Evolutionary conservation across 2,797 vertebrate genomes (phyloP), one percentile per base, ranked within the genome.

Genomic region (Rhinichthys osculus): DNA sequence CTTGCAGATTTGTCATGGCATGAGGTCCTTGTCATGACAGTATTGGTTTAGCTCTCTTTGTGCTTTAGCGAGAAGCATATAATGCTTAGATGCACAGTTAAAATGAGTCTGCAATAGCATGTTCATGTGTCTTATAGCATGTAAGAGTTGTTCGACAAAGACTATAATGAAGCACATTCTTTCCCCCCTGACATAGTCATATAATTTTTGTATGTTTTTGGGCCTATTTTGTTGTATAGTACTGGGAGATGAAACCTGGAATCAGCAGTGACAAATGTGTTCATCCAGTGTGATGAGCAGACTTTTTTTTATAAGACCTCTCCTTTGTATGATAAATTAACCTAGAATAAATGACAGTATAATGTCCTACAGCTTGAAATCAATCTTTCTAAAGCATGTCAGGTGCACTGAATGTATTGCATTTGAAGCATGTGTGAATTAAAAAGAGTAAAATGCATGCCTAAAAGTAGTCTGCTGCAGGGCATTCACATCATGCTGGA

Each of bases 21-120:
- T 57, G 54, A 57, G n/a, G n/a, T 79, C 6, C 42, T 79, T 66
- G 57, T 40, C 78, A 35, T 64, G 77, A 44, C 33, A 64, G 42
- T 42, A 40, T 44, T n/a, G 23, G 54, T 78, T 78, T 80, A 64
- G 42, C 62, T 81, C 74, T 59, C 73, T 76, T 40, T 59, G 35
- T 59, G 35, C 52, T 59, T 40, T 40, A 42, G 52, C 11, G 14
- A 78, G 33, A 40, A 78, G 35, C 35, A 62, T 4, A 78, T 59
- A 27, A 78, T 35, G 50, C 30, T 57, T 50, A 76, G 50, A 19
- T 54, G 33, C 10, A 54, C 30, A 23, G 1, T 35, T 23, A 16
- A 54, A 77, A 54, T 23, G 19, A 35, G 19, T 76, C 50, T 35
- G 50, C 10, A 59, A 9, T 40, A 38, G 33, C 72, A 54, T 21